Evolutionary conservation across 1,140 invertebrate genomes (phyloP), one percentile per base, ranked within the genome.

Genomic region (Dendrolimus kikuchii): DNA sequence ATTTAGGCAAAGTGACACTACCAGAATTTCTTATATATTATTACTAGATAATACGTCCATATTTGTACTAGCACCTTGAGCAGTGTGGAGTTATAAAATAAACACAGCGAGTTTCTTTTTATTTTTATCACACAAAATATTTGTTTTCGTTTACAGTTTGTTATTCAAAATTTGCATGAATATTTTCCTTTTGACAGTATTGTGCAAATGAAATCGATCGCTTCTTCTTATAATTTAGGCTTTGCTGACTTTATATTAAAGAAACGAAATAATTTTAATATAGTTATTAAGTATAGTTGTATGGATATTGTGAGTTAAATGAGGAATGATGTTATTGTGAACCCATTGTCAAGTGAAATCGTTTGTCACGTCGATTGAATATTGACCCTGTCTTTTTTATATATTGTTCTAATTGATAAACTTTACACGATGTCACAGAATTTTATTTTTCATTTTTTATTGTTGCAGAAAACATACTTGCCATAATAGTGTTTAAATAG

Each of bases 141-240:
- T 51, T 55, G 55, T 45, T 49, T 57, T 62, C 50, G 50, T 59
- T 53, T 55, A 59, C 59, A 58, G 44, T 49, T 50, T 57, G 64
- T 41, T 55, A 55, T 62, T 66, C 58, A 65, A 63, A 76, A 64
- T 67, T 62, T 79, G 78, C 77, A 79, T 80, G 73, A 49, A 6
- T 64, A 46, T 62, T 49, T 60, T 60, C 59, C 56, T 60, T 47
- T 56, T 59, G 45, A 60, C 48, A 60, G 56, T 73, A 61, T 71
- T 23, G 23, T 23, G 23, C 23, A 66, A 64, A 60, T 69, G 69
- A 67, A 46, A 56, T 59, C 67, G 51, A 65, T 57, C 53, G 81
- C 81, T 85, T 85, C 57, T 83, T 82, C 64, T 77, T 74, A 79
- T 82, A 68, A 79, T 85, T 82, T 81, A 81, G 73, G 78, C 81